Conservation (phyloP, 2,113 vertebrate genomes). For the Myotis davidii region DNA sequence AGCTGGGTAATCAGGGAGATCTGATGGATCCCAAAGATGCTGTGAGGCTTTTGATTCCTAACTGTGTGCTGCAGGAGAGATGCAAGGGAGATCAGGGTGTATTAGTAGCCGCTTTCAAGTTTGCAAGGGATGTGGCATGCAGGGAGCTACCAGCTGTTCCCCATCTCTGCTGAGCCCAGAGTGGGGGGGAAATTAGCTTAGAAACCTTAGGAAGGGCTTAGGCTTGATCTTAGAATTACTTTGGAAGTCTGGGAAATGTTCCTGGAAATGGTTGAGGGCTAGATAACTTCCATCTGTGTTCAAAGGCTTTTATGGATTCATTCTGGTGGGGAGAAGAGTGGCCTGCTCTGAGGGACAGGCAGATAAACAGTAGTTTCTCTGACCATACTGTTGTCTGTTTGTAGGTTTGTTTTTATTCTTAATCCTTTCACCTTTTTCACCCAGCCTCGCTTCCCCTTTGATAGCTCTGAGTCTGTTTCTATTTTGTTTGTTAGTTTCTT, state of each 20-base stretch:
- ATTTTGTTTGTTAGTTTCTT: not conserved
- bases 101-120: conserved; percentile 23
- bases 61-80: not conserved
- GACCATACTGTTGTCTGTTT: not conserved
- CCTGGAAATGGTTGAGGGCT: conserved; percentile 5
- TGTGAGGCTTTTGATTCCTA: not conserved
- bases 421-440: not conserved
- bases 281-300: conserved; percentile 3
- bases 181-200: not conserved
- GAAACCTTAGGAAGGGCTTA: conserved; percentile 11
- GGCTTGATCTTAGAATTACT: conserved; percentile 44
- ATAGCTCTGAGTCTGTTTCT: not conserved
- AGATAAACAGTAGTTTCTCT: not conserved
- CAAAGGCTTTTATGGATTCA: not conserved
- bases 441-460: not conserved
- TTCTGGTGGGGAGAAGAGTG: not conserved
- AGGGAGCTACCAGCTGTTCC: not conserved
- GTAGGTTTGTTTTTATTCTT: not conserved
- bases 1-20: not conserved
- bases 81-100: not conserved
- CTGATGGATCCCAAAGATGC: not conserved
- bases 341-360: not conserved
- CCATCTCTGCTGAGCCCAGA: not conserved
- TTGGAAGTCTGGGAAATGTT: conserved; percentile 26
- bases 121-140: not conserved